Percentiles rank a stretch among this genome's conserved stretches.
These are phyloP conservation scores for Megathymus violae DNA, from an alignment of 1,140 invertebrate genomes.

Conservation along the genomic window DNA sequence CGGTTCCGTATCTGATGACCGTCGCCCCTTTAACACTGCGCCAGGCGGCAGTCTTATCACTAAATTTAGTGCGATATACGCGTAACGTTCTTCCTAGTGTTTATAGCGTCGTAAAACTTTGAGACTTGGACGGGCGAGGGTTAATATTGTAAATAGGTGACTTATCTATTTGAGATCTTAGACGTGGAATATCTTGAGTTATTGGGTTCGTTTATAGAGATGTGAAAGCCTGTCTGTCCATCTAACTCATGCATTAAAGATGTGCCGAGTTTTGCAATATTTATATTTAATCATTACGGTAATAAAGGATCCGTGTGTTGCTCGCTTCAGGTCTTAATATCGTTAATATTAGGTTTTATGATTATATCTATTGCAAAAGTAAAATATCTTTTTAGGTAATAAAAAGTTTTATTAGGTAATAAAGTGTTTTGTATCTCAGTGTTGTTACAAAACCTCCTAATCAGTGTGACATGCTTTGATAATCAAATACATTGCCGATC, in stretches of 20 bases:
- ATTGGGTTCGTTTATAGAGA: slow-evolving; percentile 3
- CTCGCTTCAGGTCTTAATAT: no score
- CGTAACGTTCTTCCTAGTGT: slow-evolving; percentile 47
- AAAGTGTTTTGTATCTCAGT: no score
- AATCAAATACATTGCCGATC: no score
- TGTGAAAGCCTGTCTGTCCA: not conserved
- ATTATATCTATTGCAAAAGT: no score
- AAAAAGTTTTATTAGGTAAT: no score
- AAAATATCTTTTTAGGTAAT: no score
- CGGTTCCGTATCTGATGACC: slow-evolving; percentile 63
- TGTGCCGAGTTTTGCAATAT: no score
- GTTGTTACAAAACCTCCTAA: no score
- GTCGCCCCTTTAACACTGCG: slow-evolving; percentile 40
- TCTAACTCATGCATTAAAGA: not conserved
- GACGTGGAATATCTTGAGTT: slow-evolving; percentile 12
- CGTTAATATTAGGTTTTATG: no score
- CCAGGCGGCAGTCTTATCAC: slow-evolving; percentile 41
- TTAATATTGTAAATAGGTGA: slow-evolving; percentile 43
- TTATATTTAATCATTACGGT: no score
- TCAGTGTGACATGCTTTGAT: no score
- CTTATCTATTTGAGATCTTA: slow-evolving; percentile 36
- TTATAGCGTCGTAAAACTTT: slow-evolving; percentile 49
- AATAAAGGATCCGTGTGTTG: no score
- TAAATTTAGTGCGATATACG: slow-evolving; percentile 43
- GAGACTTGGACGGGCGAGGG: slow-evolving; percentile 36